Evolutionary conservation across 2,113 vertebrate genomes (phyloP).

Genomic region (Leuciscus idus): DNA sequence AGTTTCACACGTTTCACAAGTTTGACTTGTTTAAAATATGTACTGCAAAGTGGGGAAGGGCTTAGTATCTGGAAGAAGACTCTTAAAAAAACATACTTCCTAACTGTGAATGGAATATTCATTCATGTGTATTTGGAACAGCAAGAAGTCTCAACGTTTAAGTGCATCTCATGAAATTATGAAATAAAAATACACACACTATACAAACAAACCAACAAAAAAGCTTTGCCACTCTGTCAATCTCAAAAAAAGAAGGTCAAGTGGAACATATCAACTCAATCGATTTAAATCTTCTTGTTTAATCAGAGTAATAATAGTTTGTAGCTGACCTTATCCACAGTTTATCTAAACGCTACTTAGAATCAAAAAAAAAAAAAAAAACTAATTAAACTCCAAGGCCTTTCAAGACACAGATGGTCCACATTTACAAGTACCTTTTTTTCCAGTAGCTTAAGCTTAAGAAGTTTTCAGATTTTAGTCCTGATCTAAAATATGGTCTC

Average conservation of each 20-base stretch:
- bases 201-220: too few relatives aligned
- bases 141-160: too few relatives aligned
- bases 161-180: too few relatives aligned
- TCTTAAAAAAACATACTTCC: too few relatives aligned
- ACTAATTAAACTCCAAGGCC: neutral
- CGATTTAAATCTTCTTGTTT: neutral
- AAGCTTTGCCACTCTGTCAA: neutral
- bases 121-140: too few relatives aligned
- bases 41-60: neutral
- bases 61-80: neutral
- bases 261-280: neutral
- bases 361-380: neutral
- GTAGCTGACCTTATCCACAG: neutral
- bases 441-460: too few relatives aligned
- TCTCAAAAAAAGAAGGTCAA: neutral
- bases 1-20: neutral
- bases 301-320: neutral
- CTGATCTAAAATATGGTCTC: neutral
- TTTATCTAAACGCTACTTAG: neutral
- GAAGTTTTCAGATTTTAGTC: too few relatives aligned
- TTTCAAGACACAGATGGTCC: neutral
- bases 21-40: neutral
- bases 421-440: too few relatives aligned
- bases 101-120: too few relatives aligned
- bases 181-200: neutral